These are phyloP conservation scores for Stigmatopora nigra DNA, from an alignment of 2,113 vertebrate species.

Conservation along the genomic window DNA sequence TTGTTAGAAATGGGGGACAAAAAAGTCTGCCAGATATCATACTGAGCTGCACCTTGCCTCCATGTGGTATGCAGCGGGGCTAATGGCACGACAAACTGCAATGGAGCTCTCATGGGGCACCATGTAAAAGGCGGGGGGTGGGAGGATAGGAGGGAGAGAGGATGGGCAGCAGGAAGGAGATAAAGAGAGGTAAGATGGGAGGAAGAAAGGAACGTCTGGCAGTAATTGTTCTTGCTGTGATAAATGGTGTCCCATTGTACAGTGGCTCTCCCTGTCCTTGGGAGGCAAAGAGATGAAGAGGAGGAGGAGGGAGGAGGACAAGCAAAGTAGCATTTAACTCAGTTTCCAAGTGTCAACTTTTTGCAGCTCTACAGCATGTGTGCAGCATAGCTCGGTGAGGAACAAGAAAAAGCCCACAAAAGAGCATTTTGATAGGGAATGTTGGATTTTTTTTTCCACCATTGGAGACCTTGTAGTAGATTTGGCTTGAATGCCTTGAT, in stretches of 20 bases:
- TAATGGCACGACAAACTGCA: conserved; percentile 67
- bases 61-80: conserved; percentile 39
- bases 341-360: conserved; percentile 38
- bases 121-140: conserved; percentile 39
- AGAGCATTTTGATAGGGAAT: not conserved
- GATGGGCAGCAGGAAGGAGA: conserved; percentile 26
- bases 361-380: conserved; percentile 41
- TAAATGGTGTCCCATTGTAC: conserved; percentile 65
- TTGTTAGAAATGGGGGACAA: conserved; percentile 53
- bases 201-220: conserved; percentile 63
- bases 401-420: not conserved
- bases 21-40: conserved; percentile 58
- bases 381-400: not conserved
- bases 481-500: no score
- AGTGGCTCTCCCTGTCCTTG: conserved; percentile 64
- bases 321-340: conserved; percentile 54
- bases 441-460: no score
- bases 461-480: no score
- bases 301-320: conserved; percentile 31
- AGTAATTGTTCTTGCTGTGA: conserved; percentile 68
- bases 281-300: conserved; percentile 50
- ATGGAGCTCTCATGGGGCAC: conserved; percentile 50
- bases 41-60: conserved; percentile 36
- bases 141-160: conserved; percentile 4
- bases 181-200: conserved; percentile 44